Base-by-base conservation (phyloP, 2,888 invertebrate genomes). In the Xestoiulus laeticollis region DNA sequence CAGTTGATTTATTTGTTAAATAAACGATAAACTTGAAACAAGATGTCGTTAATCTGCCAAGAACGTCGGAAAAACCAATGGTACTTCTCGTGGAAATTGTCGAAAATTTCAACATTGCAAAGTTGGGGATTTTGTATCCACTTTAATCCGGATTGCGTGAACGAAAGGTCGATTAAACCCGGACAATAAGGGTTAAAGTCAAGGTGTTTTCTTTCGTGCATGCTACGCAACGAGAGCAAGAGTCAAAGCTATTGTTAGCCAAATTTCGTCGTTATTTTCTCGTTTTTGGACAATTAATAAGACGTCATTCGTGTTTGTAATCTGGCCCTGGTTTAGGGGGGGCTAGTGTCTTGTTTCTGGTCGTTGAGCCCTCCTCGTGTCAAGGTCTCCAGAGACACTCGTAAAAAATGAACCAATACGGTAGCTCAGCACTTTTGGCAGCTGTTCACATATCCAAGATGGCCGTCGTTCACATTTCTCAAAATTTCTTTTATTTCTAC, bases 331-430 rank as follows among this genome's bases (percentile, higher is more conserved):
- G 30, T 26, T 22, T 22, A 68, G 59, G 59, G 38, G n/a, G 59
- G 59, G 59, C 22, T 22, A 68, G 59, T 68, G 22, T 78, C 78
- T 85, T 26, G 33, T 85, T 38, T 38, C 26, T 85, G 85, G 85
- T 85, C 85, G 85, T 85, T 85, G 85, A 85, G 85, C 85, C 44
- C 85, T 85, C 85, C 4, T 38, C 0, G n/a, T 85, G n/a, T 85
- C 85, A 85, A 85, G 85, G 85, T 85, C 85, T 78, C 26, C 68
- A 26, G 68, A 26, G 26, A 78, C 78, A 59, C 30, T 48, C 48
- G 16, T 16, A 19, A 48, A 19, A 14, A 48, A 48, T 48, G 16
- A 30, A 4, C 30, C 78, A 14, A 78, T 78, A 30, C 78, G 30
- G 30, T 78, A 78, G 78, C 53, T 59, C n/a, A 38, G 38, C n/a